Conservation (phyloP, 1,140 invertebrate species). For the Calycopis cecrops region DNA sequence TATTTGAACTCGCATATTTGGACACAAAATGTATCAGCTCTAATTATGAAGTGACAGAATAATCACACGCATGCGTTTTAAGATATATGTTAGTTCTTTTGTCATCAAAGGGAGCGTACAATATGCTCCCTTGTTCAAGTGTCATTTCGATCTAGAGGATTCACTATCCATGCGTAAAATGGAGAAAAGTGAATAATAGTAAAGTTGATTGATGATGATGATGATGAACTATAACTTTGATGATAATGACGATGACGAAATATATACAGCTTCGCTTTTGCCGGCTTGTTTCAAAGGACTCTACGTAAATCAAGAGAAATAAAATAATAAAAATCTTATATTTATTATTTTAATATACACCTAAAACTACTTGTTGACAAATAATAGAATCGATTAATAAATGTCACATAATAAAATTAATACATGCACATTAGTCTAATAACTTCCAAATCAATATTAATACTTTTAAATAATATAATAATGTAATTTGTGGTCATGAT, state of each 20-base stretch:
- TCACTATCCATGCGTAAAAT: too few species aligned
- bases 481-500: too few species aligned
- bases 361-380: conserved; percentile 55
- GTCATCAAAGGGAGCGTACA: too few species aligned
- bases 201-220: not conserved
- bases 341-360: conserved; percentile 66
- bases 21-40: too few species aligned
- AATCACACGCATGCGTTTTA: too few species aligned
- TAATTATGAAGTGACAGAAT: too few species aligned
- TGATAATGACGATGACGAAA: not conserved
- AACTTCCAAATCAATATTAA: conserved; percentile 32
- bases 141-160: too few species aligned
- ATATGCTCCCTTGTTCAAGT: too few species aligned
- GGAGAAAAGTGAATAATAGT: not conserved
- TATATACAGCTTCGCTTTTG: not conserved
- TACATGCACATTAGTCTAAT: conserved; percentile 34
- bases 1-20: too few species aligned
- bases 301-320: conserved; percentile 10
- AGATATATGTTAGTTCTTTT: too few species aligned
- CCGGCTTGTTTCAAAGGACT: not conserved
- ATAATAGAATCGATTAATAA: conserved; percentile 39
- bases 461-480: conserved; percentile 15
- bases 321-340: conserved; percentile 36
- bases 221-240: not conserved
- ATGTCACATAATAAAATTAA: conserved; percentile 38